Base-by-base conservation (phyloP, 2,888 invertebrate species). In the Eulithis testata region DNA sequence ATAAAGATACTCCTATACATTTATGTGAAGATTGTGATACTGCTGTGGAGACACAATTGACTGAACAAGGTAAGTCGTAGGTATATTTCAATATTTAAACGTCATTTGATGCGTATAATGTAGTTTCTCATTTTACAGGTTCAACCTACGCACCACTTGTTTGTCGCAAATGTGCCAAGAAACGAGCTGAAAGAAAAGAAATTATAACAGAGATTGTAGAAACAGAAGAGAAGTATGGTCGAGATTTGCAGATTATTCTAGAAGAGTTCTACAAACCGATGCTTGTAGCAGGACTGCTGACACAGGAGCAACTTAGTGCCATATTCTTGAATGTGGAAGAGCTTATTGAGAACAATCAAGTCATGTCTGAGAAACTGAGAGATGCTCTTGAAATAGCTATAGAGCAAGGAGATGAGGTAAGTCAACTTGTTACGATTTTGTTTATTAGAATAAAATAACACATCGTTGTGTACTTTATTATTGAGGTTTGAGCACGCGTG, bases 261-360 rank as follows among this genome's bases (percentile, higher is more conserved):
- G 98, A 98, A 86, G 98, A 98, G 87, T 98, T 98, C 85, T 97
- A 97, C 84, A 96, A 97, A 80, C 98, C 98, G 0, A 98, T 99
- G 97, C 93, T 98, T 76, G 97, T 98, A 45, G 98, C 98, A 63
- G 98, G 98, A 58, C 94, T 98, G 60, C 93, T 98, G 40, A 97
- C 96, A n/a, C 96, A 96, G 74, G 98, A 98, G 78, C 98, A 99
- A 90, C 93, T 99, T 66, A 95, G 97, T 74, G 96, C 97, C 65
- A 98, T 99, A 83, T 99, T 99, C 91, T 94, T 98, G 63, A 99
- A 99, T 85, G 96, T 97, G 53, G 97, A 98, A 89, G 98, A 99
- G 87, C 94, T 99, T 69, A 95, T 98, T 75, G 97, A 97, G 86
- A 97, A 97, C 83, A 97, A 97, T 89, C 95, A 96, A 83, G 95